phyloP scores from a whole-genome alignment of 1,140 invertebrate species.

The Ceratosolen solmsi region DNA sequence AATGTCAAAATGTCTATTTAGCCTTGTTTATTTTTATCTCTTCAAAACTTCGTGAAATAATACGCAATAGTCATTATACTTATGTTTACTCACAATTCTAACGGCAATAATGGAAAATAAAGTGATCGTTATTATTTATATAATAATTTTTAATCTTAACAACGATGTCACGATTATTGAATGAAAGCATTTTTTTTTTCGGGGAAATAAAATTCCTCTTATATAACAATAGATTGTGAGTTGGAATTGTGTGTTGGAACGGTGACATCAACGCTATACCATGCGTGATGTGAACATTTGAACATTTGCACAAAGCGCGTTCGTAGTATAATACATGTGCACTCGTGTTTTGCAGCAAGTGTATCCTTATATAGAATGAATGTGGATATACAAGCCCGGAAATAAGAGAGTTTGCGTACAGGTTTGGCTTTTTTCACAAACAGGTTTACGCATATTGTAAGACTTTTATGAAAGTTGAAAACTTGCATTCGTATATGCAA shows the following conservation, averaged over 20 bases:
- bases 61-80: too few species aligned
- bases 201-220: not conserved
- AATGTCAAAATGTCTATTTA: too few species aligned
- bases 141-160: too few species aligned
- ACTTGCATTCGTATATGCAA: not conserved
- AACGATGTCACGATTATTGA: not conserved
- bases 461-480: not conserved
- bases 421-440: not conserved
- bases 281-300: not conserved
- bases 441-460: conserved; percentile 2
- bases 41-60: too few species aligned
- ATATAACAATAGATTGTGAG: not conserved
- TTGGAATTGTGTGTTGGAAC: not conserved
- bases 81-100: too few species aligned
- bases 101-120: too few species aligned
- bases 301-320: not conserved
- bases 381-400: not conserved
- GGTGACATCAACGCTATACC: not conserved
- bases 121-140: too few species aligned
- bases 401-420: not conserved
- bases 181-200: not conserved
- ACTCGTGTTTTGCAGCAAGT: not conserved
- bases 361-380: not conserved
- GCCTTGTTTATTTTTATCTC: too few species aligned
- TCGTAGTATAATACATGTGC: not conserved